Evolutionary conservation across 2,113 vertebrate species (phyloP).

Genomic region (Engystomops pustulosus): DNA sequence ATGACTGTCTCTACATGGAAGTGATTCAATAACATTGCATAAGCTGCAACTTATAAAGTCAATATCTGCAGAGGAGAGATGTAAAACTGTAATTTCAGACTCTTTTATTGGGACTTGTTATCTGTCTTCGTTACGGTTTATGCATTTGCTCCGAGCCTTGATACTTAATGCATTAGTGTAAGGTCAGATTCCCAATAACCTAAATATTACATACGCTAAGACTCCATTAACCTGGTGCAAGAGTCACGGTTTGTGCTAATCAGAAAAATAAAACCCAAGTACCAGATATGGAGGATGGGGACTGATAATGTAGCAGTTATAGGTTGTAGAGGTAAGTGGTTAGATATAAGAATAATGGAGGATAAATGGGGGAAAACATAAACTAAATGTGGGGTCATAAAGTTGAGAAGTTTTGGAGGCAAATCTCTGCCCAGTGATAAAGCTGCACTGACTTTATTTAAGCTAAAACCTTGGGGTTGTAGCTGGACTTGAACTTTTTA

Average conservation of each 20-base stretch:
- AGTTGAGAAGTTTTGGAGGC: background rate
- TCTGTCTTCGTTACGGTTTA: background rate
- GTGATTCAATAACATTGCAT: constrained; percentile 50
- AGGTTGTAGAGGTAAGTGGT: too few species aligned
- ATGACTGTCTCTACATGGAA: constrained; percentile 47
- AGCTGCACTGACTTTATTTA: too few species aligned
- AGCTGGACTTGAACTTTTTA: too few species aligned
- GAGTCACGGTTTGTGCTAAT: background rate
- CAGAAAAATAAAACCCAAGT: background rate
- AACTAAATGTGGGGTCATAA: background rate
- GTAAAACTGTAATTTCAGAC: background rate
- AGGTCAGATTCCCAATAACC: background rate
- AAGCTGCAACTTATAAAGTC: constrained; percentile 7
- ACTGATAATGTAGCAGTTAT: background rate
- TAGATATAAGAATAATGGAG: background rate
- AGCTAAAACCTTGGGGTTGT: too few species aligned
- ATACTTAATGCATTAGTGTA: constrained; percentile 2
- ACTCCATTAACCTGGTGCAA: background rate
- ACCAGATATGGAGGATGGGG: background rate
- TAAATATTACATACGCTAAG: background rate
- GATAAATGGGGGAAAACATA: background rate
- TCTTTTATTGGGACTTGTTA: background rate
- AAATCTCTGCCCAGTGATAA: too few species aligned
- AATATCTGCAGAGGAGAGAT: background rate
- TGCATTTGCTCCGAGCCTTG: background rate